These are phyloP conservation scores for Eustalomyia histrio DNA, from an alignment of 2,888 invertebrate genomes.

Conservation along the genomic window DNA sequence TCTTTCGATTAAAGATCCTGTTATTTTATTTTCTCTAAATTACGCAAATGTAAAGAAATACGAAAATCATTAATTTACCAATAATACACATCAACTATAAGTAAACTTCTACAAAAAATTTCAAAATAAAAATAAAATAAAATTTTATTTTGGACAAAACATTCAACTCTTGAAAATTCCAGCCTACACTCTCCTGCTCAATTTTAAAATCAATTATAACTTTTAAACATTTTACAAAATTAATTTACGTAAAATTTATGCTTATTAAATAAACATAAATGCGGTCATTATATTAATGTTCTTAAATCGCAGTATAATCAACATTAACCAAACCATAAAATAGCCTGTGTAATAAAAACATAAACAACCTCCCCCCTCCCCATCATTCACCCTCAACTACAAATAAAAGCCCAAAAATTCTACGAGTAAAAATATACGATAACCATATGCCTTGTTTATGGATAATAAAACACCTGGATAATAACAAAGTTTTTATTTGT, in stretches of 20 bases:
- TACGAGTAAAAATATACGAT: conserved; percentile 1
- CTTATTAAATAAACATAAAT: conserved; percentile 37
- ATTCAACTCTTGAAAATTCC: no score
- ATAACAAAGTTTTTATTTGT: conserved; percentile 5
- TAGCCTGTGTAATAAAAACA: background rate
- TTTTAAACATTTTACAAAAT: background rate
- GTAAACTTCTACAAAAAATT: no score
- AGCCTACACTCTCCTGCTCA: no score
- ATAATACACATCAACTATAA: no score
- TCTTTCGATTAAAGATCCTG: no score
- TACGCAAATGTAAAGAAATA: no score
- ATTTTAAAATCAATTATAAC: background rate
- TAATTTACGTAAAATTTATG: background rate
- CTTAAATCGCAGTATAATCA: conserved; percentile 1
- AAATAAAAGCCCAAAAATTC: conserved; percentile 2
- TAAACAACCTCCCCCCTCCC: no score
- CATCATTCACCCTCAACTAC: background rate
- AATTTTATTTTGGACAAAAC: no score
- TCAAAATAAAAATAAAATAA: no score
- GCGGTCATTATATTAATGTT: conserved; percentile 3
- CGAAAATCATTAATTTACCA: no score
- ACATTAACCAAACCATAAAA: background rate
- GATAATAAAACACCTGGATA: conserved; percentile 28
- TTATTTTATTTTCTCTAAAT: no score
- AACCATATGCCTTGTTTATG: conserved; percentile 26